Conservation (phyloP, 1,140 invertebrate genomes). For the Carposina sasakii region DNA sequence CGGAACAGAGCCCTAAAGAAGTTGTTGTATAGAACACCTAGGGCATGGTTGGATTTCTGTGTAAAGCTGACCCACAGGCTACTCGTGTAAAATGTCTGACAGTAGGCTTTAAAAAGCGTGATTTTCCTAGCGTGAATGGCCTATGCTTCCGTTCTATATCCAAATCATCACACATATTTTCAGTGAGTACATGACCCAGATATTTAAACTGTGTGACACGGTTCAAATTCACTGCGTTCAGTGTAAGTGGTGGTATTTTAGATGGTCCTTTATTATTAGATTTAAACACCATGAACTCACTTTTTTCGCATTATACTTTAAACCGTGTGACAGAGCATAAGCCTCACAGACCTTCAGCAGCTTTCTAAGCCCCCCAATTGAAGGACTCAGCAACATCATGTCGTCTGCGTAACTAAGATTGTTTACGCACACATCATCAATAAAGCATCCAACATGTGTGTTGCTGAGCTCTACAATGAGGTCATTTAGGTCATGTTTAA, state of each 20-base stretch:
- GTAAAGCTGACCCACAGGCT: too few species aligned
- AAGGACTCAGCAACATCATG: neutral
- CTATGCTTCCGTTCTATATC: too few species aligned
- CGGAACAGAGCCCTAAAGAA: too few species aligned
- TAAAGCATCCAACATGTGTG: neutral
- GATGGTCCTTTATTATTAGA: neutral
- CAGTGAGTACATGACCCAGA: neutral
- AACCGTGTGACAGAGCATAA: neutral
- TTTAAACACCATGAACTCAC: neutral
- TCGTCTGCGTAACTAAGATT: neutral
- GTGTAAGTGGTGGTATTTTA: neutral
- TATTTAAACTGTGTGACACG: neutral
- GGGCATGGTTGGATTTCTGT: too few species aligned
- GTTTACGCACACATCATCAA: neutral
- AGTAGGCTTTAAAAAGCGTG: too few species aligned
- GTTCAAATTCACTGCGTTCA: neutral
- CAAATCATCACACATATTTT: too few species aligned
- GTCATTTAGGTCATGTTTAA: neutral
- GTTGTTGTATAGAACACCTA: too few species aligned
- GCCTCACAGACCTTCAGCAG: neutral
- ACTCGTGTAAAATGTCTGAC: too few species aligned
- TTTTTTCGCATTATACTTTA: neutral
- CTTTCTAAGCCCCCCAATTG: neutral
- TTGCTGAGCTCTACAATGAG: neutral
- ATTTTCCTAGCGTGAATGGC: too few species aligned